A percentile compares a stretch with the other conserved stretches of the same genome.
Conservation (phyloP, 2,888 invertebrate species). For the Antheraea yamamai region DNA sequence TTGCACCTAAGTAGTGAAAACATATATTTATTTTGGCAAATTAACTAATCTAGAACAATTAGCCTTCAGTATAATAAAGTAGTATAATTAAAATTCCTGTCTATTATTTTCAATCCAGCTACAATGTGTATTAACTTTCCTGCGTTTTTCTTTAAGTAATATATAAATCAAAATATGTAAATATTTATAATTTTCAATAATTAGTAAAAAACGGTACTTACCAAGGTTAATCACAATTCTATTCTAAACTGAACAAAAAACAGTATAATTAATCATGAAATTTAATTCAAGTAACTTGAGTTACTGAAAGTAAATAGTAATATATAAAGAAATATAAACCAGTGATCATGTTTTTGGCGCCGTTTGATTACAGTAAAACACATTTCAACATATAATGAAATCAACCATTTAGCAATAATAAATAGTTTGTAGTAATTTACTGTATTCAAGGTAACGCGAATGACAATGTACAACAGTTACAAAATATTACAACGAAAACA, state of each 20-base stretch:
- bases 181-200: not conserved
- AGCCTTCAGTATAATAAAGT: too few relatives aligned
- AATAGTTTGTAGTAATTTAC: conserved; percentile 41
- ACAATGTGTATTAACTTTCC: too few relatives aligned
- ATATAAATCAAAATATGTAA: too few relatives aligned
- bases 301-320: not conserved
- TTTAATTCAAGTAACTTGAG: too few relatives aligned
- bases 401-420: conserved; percentile 45
- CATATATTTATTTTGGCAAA: too few relatives aligned
- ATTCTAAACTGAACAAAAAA: conserved; percentile 21
- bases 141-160: too few relatives aligned
- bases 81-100: too few relatives aligned
- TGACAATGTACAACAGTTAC: conserved; percentile 32
- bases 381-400: not conserved
- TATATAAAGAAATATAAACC: not conserved
- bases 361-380: not conserved
- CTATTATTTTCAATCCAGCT: too few relatives aligned
- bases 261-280: conserved; percentile 19
- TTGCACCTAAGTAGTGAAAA: not conserved
- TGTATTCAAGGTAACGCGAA: conserved; percentile 43
- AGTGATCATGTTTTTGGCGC: not conserved
- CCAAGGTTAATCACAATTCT: conserved; percentile 27
- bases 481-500: conserved; percentile 54
- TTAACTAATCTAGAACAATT: too few relatives aligned
- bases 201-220: conserved; percentile 24